These are phyloP conservation scores for Enteromius trimaculatus DNA, from an alignment of 2,797 vertebrate species.

Conservation along the genomic window DNA sequence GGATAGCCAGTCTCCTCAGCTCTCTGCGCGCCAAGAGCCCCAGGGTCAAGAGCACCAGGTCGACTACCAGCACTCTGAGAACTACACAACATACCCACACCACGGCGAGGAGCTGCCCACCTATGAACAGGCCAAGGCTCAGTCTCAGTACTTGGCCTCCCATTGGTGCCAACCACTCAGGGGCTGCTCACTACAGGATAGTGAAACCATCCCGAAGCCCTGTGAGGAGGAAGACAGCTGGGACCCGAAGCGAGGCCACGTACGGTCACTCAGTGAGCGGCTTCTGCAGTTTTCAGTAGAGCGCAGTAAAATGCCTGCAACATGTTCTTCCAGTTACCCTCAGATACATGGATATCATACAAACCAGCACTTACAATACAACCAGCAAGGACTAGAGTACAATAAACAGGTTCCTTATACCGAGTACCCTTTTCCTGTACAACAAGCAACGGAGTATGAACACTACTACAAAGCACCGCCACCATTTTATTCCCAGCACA, in stretches of 20 bases:
- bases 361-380: slow-evolving; percentile 59
- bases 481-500: slow-evolving; percentile 68
- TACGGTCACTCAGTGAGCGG: slow-evolving; percentile 91
- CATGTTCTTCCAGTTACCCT: slow-evolving; percentile 82
- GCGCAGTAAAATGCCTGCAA: slow-evolving; percentile 76
- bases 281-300: slow-evolving; percentile 91
- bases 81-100: slow-evolving; percentile 82
- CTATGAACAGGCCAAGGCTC: slow-evolving; percentile 94
- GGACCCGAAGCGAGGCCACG: slow-evolving; percentile 86
- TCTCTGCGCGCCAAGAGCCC: slow-evolving; percentile 94
- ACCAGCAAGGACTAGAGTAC: slow-evolving; percentile 61
- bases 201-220: slow-evolving; percentile 63
- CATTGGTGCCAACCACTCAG: slow-evolving; percentile 73
- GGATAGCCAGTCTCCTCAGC: slow-evolving; percentile 86
- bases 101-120: slow-evolving; percentile 92
- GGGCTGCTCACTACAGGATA: slow-evolving; percentile 64
- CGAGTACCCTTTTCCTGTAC: slow-evolving; percentile 81
- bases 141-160: slow-evolving; percentile 87
- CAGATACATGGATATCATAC: slow-evolving; percentile 85
- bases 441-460: slow-evolving; percentile 68
- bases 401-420: slow-evolving; percentile 81
- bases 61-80: slow-evolving; percentile 88
- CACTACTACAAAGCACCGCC: slow-evolving; percentile 52
- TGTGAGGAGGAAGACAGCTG: slow-evolving; percentile 81
- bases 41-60: slow-evolving; percentile 97